Conservation (phyloP, 2,113 vertebrate species). For the Amblyornis subalaris region DNA sequence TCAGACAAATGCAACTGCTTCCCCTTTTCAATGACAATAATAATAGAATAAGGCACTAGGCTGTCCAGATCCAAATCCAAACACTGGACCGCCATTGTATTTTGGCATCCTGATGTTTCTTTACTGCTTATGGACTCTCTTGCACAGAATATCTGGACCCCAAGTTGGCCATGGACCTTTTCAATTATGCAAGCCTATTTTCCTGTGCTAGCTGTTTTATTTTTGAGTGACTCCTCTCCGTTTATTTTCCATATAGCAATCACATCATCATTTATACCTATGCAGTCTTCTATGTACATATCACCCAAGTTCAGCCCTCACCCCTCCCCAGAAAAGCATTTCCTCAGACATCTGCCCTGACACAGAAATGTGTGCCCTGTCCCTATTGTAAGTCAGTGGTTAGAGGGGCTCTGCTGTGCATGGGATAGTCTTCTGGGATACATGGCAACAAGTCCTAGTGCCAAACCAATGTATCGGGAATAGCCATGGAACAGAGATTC, state of each 20-base stretch:
- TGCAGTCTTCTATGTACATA: background rate
- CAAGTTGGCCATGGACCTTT: background rate
- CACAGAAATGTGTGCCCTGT: background rate
- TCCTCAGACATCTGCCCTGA: background rate
- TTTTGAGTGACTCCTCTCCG: background rate
- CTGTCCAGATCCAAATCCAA: background rate
- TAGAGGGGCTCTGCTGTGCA: background rate
- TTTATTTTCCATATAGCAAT: background rate
- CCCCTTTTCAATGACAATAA: background rate
- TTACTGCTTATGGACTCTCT: background rate
- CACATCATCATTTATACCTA: background rate
- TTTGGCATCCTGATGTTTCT: background rate
- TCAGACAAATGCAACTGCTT: background rate
- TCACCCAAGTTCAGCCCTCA: background rate
- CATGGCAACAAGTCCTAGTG: background rate
- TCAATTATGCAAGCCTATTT: background rate
- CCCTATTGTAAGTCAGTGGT: background rate
- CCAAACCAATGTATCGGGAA: background rate
- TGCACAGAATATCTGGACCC: background rate
- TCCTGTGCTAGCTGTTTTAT: background rate
- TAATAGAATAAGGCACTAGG: background rate
- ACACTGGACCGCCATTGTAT: background rate
- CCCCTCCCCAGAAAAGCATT: background rate
- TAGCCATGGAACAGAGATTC: background rate
- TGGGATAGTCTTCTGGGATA: background rate